Evolutionary conservation across 2,888 invertebrate genomes (phyloP), one percentile per base, ranked within the genome.

Genomic region (Anagyrus pseudococci): DNA sequence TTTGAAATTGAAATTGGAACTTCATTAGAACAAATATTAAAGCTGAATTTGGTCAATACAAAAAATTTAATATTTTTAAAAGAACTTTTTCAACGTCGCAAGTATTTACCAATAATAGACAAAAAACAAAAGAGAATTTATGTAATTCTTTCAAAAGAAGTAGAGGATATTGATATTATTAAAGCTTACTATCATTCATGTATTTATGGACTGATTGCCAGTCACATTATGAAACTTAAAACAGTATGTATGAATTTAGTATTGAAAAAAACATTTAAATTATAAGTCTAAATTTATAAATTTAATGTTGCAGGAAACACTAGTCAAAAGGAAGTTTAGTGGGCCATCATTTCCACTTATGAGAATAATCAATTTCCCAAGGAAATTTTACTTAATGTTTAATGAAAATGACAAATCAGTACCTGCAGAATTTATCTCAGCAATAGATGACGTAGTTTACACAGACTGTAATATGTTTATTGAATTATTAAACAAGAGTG

Each of bases 151-250:
- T 83, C 84, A 62, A 82, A 84, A 50, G 77, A 83, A n/a, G 84
- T 85, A 22, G 75, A 72, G 0, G 73, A 84, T 1, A 78, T 79
- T 53, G 87, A 88, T 69, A 81, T 89, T n/a, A 73, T 92, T 10
- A 84, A 86, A 73, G 87, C 88, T 4, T 91, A 89, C 75, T 89
- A 89, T 69, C 87, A 91, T 72, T 89, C 89, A 4, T 84, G 87
- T 25, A 75, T 90, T 57, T 81, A 87, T 20, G 85, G 83, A 52
- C 71, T 83, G 17, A 60, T 64, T 37, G 19, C 52, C 26, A 58
- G 52, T 79, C 77, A 17, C 78, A 81, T 73, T 83, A 67, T 81
- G 83, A 72, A 75, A 76, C 66, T 68, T 70, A 69, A 22, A 46
- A 8, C 66, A 44, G 66, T 66, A 62, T 7, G 59, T 54, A 60